Percentiles rank a stretch among this genome's conserved stretches.
phyloP scores from a whole-genome alignment of 2,888 invertebrate species.

The Athripsodes cinereus region DNA sequence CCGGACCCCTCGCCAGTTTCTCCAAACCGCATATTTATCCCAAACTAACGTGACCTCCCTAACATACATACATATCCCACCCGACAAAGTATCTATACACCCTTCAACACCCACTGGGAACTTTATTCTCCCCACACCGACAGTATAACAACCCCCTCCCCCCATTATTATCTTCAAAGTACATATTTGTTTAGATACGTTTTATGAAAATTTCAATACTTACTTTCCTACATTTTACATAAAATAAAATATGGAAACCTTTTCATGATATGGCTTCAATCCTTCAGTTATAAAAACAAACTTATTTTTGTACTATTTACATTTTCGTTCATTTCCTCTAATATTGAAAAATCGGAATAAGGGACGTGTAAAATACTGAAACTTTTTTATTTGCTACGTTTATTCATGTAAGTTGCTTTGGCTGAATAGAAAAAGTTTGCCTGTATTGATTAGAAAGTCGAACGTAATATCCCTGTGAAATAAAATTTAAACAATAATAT shows the following conservation, averaged over 20 bases:
- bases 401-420: too few species aligned
- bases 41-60: slow-evolving; percentile 20
- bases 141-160: slow-evolving; percentile 6
- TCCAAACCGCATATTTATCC: slow-evolving; percentile 22
- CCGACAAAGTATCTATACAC: slow-evolving; percentile 5
- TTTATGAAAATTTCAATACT: not conserved
- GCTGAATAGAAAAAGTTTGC: too few species aligned
- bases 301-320: too few species aligned
- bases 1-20: slow-evolving; percentile 10
- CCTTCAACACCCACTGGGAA: slow-evolving; percentile 1
- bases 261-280: not conserved
- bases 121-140: not conserved
- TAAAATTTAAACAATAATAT: too few species aligned
- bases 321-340: too few species aligned
- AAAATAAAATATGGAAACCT: not conserved
- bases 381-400: too few species aligned
- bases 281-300: too few species aligned
- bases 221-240: not conserved
- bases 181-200: not conserved
- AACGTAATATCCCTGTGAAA: too few species aligned
- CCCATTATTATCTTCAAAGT: not conserved
- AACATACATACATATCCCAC: slow-evolving; percentile 14
- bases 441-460: too few species aligned
- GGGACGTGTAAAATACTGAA: too few species aligned
- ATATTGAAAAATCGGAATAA: too few species aligned